Evolutionary conservation across 2,113 vertebrate genomes (phyloP).

Genomic region (Myrmecophaga tridactyla): DNA sequence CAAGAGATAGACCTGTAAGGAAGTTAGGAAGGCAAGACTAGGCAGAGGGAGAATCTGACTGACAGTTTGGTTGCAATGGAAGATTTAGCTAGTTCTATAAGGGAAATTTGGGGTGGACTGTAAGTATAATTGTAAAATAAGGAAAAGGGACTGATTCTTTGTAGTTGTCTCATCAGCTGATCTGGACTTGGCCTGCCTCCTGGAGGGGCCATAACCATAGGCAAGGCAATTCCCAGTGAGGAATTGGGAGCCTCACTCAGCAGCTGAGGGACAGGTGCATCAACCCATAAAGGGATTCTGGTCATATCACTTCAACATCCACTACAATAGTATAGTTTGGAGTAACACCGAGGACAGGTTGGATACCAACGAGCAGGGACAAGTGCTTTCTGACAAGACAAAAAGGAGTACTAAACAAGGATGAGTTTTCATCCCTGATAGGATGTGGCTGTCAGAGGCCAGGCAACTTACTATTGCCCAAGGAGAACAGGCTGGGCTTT

Average conservation of each 20-base stretch:
- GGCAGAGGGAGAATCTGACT: background rate
- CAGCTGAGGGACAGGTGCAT: background rate
- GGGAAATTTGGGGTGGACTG: background rate
- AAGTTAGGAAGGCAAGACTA: background rate
- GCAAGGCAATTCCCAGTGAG: background rate
- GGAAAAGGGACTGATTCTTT: background rate
- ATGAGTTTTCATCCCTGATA: background rate
- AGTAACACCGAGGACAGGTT: background rate
- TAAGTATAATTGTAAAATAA: constrained; percentile 7
- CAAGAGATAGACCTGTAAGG: background rate
- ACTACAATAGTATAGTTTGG: background rate
- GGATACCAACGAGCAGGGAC: background rate
- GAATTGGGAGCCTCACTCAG: background rate
- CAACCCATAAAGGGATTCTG: background rate
- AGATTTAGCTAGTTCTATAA: background rate
- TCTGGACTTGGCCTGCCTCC: background rate
- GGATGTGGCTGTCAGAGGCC: background rate
- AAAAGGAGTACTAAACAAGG: background rate
- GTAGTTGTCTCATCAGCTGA: background rate
- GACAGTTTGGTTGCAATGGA: background rate
- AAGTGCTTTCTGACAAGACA: background rate
- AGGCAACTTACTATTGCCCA: background rate
- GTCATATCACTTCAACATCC: background rate
- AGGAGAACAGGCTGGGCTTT: background rate
- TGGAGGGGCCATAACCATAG: background rate